Base-by-base conservation (phyloP, 2,888 invertebrate species). In the Stratiomys singularior region DNA sequence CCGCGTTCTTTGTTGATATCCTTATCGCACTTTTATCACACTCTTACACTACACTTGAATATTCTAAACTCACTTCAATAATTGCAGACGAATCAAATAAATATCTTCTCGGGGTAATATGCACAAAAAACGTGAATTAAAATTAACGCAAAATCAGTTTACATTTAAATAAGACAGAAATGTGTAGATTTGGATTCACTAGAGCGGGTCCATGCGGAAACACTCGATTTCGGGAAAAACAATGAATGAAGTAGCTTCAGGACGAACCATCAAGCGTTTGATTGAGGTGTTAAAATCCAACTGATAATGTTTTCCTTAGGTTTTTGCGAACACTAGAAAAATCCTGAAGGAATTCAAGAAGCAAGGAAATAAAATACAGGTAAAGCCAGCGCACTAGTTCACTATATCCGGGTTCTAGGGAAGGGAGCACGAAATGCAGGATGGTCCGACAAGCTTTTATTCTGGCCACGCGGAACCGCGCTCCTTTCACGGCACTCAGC, bases 361-460 rank as follows among this genome's bases (percentile, higher is more conserved):
- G 37, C 37, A 37, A 37, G 37, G 37, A 37, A 37, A 37, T 37
- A 37, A 52, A 52, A 52, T 37, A 60, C 21, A 58, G 37, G 74
- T 37, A 37, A 74, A 74, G 37, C 71, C 71, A 52, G 52, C 71
- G 71, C 71, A 71, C 71, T 71, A 71, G 52, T n/a, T 52, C 23
- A 74, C 74, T 15, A 58, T 58, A 37, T 71, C 74, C 74, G 74
- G 74, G 56, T n/a, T 56, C 30, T 58, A 72, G 58, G 30, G 58
- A 37, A 5, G 71, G n/a, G 30, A 30, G 11, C 60, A 28, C 74
- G 74, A 9, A 21, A 28, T 18, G 37, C 69, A 69, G 69, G 25
- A 9, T 5, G 5, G 69, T 30, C 69, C 25, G 25, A 21, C 30
- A 47, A 69, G n/a, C n/a, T 30, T 28, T 66, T 27, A 1, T 69